Evolutionary conservation across 2,888 invertebrate genomes (phyloP), one percentile per base, ranked within the genome.

Genomic region (Psylliodes chrysocephalus): DNA sequence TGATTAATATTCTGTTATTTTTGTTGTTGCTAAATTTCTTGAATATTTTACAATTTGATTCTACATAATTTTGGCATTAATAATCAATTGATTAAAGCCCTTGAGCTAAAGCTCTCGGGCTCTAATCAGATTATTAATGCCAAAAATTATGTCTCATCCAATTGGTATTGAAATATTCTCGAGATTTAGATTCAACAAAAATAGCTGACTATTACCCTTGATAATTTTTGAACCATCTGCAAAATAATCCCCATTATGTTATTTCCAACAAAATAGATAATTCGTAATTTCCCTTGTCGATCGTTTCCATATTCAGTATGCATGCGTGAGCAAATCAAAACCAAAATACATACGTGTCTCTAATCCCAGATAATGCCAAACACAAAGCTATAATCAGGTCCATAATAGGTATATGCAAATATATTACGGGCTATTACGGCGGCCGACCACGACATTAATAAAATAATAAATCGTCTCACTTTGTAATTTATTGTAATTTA

Each of bases 401-500:
- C 53, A 57, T 66, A 60, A 68, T 68, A 52, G 66, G 55, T 64
- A 63, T 66, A 68, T 68, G 68, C 68, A 64, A 68, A 68, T 68
- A 57, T 30, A 49, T 49, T 49, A 49, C 49, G 5, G 30, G 49
- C 28, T 30, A 49, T 49, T 49, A 49, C 4, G 14, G 28, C 49
- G 49, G 17, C 64, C 42, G 62, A 49, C 47, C 61, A 49, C 61
- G 54, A 47, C 61, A 61, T 61, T 64, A 66, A 68, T 68, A 64
- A 68, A 68, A 68, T 68, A 68, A 68, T 68, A 64, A 60, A 68
- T 63, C 64, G 60, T 65, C 64, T 66, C 61, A 64, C 46, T 62
- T 54, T 59, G 59, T 64, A 60, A 64, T 64, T 66, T 60, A 65
- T 63, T 68, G 60, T 63, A 53, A 63, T 66, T 59, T 57, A 57